Base-by-base conservation (phyloP, 2,797 vertebrate species). In the Lepus oiostolus region DNA sequence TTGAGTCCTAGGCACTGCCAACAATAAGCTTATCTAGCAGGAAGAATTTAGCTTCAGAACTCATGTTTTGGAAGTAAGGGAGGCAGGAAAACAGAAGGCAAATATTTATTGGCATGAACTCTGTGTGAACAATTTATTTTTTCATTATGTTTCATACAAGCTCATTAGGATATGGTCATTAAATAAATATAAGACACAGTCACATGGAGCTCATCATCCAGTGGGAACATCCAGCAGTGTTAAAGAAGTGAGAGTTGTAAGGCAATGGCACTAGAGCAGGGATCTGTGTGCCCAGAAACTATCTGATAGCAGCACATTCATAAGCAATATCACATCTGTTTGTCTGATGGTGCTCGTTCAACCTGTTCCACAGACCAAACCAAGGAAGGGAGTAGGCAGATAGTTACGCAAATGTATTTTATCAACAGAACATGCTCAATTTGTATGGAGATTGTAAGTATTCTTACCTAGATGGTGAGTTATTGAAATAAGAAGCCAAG, bases 181-280 rank as follows among this genome's bases (percentile, higher is more conserved):
- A 54, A 79, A 89, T 22, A 30, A 91, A 30, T 8, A 10, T 24
- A 60, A 80, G 24, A 76, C 4, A 1, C 2, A 35, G 16, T 35
- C 21, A 47, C 7, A 0, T 0, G 8, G 21, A 30, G 2, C 16
- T 35, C n/a, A 4, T 83, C 32, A 4, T 54, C 62, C 13, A 16
- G 1, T 2, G 60, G 9, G 35, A 22, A 35, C 12, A 32, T 17
- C 16, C 8, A 30, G 8, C 4, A 11, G 4, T 0, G 7, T 60
- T 26, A 75, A 32, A 38, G 35, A n/a, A 7, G 10, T 30, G 35
- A 4, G 4, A 2, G 11, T 21, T 9, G 17, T 12, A 9, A 85
- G 13, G 1, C 4, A 47, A 26, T 19, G 75, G 4, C 21, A 13
- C 17, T 30, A 11, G 54, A n/a, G 7, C 2, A 10, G 35, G 47